A percentile compares a stretch with the other conserved stretches of the same genome.
Conservation (phyloP, 2,888 invertebrate genomes). For the Drosophila longiperda region DNA sequence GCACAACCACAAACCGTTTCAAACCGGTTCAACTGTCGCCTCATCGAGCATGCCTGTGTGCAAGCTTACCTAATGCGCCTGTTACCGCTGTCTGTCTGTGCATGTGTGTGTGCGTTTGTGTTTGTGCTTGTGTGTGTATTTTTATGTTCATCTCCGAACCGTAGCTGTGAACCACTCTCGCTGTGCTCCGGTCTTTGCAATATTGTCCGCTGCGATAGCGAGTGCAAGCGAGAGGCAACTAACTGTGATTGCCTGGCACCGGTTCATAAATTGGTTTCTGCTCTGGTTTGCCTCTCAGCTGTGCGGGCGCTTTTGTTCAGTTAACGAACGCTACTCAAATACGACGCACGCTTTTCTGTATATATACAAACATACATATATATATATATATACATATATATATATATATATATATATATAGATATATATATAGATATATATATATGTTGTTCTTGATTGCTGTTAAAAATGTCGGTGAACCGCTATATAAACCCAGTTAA, state of each 20-base stretch:
- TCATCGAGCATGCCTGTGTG: constrained; percentile 9
- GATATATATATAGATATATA: background rate
- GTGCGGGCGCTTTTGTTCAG: constrained; percentile 47
- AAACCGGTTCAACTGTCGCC: constrained; percentile 58
- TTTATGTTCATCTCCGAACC: constrained; percentile 49
- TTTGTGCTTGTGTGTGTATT: background rate
- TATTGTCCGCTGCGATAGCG: constrained; percentile 22
- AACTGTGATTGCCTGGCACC: constrained; percentile 54
- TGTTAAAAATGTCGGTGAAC: constrained; percentile 40
- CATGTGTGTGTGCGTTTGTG: background rate
- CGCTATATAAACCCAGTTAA: constrained; percentile 57
- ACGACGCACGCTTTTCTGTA: constrained; percentile 46
- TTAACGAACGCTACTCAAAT: constrained; percentile 53
- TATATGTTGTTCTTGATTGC: background rate
- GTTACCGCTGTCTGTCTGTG: constrained; percentile 12
- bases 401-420: background rate
- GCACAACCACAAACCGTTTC: constrained; percentile 55
- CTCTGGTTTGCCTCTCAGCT: constrained; percentile 54
- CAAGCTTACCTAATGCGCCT: constrained; percentile 31
- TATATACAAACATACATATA: background rate
- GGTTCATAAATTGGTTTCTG: constrained; percentile 68
- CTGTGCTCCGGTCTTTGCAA: constrained; percentile 34
- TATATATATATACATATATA: background rate
- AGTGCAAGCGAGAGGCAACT: constrained; percentile 38
- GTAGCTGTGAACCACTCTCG: constrained; percentile 54